A percentile compares a stretch with the other conserved stretches of the same genome.
These are phyloP conservation scores for Ephestia elutella DNA, from an alignment of 1,140 invertebrate genomes.

Conservation along the genomic window DNA sequence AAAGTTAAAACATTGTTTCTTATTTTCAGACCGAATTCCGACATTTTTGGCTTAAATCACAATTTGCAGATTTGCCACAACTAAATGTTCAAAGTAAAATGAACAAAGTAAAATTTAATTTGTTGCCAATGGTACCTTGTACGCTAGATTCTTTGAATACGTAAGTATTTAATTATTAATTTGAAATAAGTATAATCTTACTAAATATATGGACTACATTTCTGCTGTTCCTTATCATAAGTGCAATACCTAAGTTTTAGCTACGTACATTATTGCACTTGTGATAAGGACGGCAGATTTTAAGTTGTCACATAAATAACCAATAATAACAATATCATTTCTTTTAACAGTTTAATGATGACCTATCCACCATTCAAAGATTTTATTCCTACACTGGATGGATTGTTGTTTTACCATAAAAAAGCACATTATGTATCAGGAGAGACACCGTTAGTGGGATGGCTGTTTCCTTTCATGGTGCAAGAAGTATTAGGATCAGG, in stretches of 20 bases:
- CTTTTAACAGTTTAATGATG: constrained; percentile 42
- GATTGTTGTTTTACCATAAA: constrained; percentile 88
- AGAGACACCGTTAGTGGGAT: constrained; percentile 88
- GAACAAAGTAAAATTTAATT: constrained; percentile 70
- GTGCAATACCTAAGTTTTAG: too few relatives aligned
- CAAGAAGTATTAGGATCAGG: constrained; percentile 81
- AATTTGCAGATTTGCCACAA: constrained; percentile 77
- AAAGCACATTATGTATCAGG: constrained; percentile 85
- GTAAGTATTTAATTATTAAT: constrained; percentile 36
- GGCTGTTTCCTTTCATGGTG: constrained; percentile 92
- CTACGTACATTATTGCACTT: too few relatives aligned
- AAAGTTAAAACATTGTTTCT: neutral
- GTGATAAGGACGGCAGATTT: too few relatives aligned
- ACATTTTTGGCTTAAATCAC: constrained; percentile 83
- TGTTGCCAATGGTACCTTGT: constrained; percentile 50
- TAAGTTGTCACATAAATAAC: too few relatives aligned
- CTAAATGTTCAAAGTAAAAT: constrained; percentile 43
- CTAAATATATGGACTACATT: too few relatives aligned
- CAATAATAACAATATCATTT: too few relatives aligned
- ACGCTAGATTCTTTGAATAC: constrained; percentile 37
- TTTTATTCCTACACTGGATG: constrained; percentile 77
- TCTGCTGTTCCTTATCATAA: too few relatives aligned
- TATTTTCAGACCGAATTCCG: constrained; percentile 82
- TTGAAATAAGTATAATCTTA: neutral
- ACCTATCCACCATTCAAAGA: constrained; percentile 45